Percentiles rank a stretch among this genome's conserved stretches.
phyloP scores from a whole-genome alignment of 2,113 vertebrate species.

The Hyperoodon ampullatus region DNA sequence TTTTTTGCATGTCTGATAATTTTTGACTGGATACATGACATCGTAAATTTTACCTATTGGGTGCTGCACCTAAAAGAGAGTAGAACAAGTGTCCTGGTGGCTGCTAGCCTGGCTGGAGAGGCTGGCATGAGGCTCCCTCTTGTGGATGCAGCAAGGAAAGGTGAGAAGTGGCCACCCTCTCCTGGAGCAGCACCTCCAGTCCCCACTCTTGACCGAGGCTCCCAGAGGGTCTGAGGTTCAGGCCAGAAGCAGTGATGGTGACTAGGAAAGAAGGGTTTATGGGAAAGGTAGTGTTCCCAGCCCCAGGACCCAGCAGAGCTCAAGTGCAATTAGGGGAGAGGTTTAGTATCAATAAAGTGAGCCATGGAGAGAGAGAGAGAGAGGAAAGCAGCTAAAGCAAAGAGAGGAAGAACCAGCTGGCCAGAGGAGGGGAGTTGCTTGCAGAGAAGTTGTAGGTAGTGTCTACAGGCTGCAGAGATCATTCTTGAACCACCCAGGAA shows the following conservation, averaged over 20 bases:
- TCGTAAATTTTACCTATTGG: neutral
- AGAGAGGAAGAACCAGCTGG: neutral
- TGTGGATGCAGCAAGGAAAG: neutral
- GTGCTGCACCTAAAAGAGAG: neutral
- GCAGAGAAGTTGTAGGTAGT: neutral
- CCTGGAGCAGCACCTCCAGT: neutral
- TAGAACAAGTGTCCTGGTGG: no score
- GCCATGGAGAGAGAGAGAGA: neutral
- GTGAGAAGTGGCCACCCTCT: fast-evolving
- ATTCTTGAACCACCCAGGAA: neutral
- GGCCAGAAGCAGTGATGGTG: neutral
- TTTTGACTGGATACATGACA: neutral
- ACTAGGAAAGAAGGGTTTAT: neutral
- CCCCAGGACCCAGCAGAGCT: neutral
- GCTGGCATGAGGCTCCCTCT: neutral
- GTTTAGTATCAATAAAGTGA: neutral
- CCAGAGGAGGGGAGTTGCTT: neutral
- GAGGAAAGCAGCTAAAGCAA: neutral
- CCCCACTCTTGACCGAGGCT: neutral
- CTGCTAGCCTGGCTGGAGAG: neutral
- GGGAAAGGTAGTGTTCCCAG: neutral
- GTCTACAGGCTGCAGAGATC: no score
- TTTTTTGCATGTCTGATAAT: neutral
- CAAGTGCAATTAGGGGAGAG: neutral
- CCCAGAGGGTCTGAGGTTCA: neutral